Base-by-base conservation (phyloP, 2,113 vertebrate species). In the Oncorhynchus clarkii region DNA sequence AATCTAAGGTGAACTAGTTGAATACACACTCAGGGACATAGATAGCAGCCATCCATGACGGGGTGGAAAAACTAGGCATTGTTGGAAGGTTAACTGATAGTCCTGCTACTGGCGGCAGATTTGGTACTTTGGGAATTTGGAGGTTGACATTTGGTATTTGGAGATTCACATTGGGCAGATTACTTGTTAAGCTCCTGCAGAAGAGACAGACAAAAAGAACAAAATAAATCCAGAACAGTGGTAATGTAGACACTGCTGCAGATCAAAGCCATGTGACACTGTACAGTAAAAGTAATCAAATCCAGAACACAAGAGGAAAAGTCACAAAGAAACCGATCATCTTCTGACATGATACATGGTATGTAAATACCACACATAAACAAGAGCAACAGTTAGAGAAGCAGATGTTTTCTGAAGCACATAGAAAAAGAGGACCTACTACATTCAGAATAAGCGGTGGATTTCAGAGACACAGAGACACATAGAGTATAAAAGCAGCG, bases 131-230 rank as follows among this genome's bases (percentile, higher is more conserved):
- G 95, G 98, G 98, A 94, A 94, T 94, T 94, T 94, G 92, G 94
- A 99, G 98, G 94, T 98, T 99, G 95, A 99, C 97, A 99, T 99
- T 99, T 95, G 98, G 98, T 95, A 54, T 54, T 54, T 54, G 51
- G 51, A 99, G 98, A 94, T 99, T 99, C 97, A 99, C 98, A 99
- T 99, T 99, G 96, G 98, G 97, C 93, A 99, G 98, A 96, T 99
- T 99, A 99, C 98, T 99, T 96, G 98, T 99, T 99, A 99, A 99
- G 98, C 97, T 99, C 98, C 98, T 99, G 97, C 94, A 96, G 97
- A 99, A 97, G 95, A 98, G 96, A 99, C 96, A 99, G 96, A 99
- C 97, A 99, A 95, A 99, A 99, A 97, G 92, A 93, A 98, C 96
- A 96, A 96, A 95, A 94, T 93, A 98, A 97, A 97, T 96, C 95